Percentiles rank a stretch among this genome's conserved stretches.
Conservation (phyloP, 2,888 invertebrate genomes). For the Carterocephalus palaemon region DNA sequence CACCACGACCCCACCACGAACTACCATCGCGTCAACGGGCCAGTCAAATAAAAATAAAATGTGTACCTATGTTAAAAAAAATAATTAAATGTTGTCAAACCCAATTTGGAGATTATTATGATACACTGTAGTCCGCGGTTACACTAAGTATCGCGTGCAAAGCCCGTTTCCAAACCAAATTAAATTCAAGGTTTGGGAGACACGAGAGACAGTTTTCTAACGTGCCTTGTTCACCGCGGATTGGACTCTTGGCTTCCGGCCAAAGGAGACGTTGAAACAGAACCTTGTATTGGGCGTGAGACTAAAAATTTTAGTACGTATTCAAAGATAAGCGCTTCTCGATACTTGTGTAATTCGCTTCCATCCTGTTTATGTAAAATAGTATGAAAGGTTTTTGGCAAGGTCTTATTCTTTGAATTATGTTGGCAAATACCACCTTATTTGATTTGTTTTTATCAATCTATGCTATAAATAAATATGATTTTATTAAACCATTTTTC, state of each 20-base stretch:
- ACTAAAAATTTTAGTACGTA: neutral
- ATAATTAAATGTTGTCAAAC: constrained; percentile 3
- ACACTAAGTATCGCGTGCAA: constrained; percentile 1
- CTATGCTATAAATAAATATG: too few relatives aligned
- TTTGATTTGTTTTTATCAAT: too few relatives aligned
- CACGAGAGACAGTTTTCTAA: constrained; percentile 9
- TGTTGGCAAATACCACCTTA: too few relatives aligned
- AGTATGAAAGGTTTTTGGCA: constrained; percentile 8
- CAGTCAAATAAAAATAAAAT: too few relatives aligned
- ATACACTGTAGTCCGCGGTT: neutral
- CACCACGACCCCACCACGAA: too few relatives aligned
- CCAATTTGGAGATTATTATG: constrained; percentile 3
- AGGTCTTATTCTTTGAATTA: too few relatives aligned
- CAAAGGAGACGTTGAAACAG: constrained; percentile 12
- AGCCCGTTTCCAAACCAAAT: constrained; percentile 29
- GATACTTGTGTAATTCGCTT: constrained; percentile 15
- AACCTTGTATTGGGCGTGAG: constrained; percentile 1
- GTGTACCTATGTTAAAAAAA: too few relatives aligned
- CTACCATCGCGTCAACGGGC: too few relatives aligned
- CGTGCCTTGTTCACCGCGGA: constrained; percentile 13
- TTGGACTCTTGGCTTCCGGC: constrained; percentile 15
- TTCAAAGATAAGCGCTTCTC: neutral
- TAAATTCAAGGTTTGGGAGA: constrained; percentile 28
- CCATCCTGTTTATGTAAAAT: constrained; percentile 6
- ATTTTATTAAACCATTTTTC: too few relatives aligned